A percentile compares a stretch with the other conserved stretches of the same genome.
These are phyloP conservation scores for Mormyrops attenuatus DNA, from an alignment of 2,797 vertebrate species.

Conservation along the genomic window DNA sequence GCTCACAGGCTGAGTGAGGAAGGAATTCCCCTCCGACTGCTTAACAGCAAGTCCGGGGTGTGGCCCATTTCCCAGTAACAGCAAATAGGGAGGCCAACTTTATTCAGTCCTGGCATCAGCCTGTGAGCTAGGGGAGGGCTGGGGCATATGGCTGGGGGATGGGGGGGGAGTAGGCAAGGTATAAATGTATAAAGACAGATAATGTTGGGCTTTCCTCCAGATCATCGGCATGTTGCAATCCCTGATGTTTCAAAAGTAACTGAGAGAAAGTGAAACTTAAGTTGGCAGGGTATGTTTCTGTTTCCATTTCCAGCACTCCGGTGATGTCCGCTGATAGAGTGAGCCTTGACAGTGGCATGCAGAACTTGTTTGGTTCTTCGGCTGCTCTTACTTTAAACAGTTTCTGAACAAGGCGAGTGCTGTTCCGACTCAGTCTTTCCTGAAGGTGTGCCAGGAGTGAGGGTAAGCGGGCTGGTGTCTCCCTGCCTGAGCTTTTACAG, in stretches of 20 bases:
- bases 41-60: conserved; percentile 36
- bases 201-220: not conserved
- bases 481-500: not conserved
- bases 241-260: not conserved
- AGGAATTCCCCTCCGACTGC: conserved; percentile 35
- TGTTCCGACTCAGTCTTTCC: conserved; percentile 46
- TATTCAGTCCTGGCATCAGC: not conserved
- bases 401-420: conserved; percentile 30
- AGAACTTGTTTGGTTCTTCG: conserved; percentile 26
- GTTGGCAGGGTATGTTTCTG: conserved; percentile 26
- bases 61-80: conserved; percentile 38
- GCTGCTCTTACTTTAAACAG: conserved; percentile 42
- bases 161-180: not conserved
- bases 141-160: not conserved
- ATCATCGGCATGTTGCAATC: conserved; percentile 6
- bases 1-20: conserved; percentile 13
- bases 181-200: not conserved
- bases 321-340: conserved; percentile 21
- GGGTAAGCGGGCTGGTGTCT: not conserved
- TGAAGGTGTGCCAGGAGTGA: conserved; percentile 36
- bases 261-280: conserved; percentile 35
- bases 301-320: conserved; percentile 35
- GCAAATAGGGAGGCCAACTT: conserved; percentile 25
- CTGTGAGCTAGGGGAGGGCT: not conserved
- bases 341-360: conserved; percentile 19